phyloP scores from a whole-genome alignment of 2,888 invertebrate genomes.

The Melieria crassipennis region DNA sequence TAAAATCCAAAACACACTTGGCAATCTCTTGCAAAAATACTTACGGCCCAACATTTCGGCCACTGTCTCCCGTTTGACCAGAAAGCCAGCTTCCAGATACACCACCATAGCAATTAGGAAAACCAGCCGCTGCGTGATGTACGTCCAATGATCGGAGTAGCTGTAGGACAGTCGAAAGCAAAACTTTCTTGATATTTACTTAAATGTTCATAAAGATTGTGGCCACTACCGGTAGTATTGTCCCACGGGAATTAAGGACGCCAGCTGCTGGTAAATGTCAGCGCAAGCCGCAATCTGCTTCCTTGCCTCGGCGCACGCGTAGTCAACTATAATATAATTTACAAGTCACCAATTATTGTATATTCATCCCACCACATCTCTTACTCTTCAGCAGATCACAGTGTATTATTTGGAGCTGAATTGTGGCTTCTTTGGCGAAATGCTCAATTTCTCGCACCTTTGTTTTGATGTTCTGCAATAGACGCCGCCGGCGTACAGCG shows the following conservation, averaged over 20 bases:
- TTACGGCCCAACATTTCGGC: constrained; percentile 83
- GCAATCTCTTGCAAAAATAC: constrained; percentile 46
- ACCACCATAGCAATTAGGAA: constrained; percentile 81
- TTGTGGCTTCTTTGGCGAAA: constrained; percentile 79
- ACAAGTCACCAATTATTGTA: neutral
- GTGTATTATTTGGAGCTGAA: constrained; percentile 84
- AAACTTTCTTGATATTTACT: neutral
- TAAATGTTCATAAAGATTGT: neutral
- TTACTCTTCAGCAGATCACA: constrained; percentile 76
- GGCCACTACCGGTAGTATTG: constrained; percentile 79
- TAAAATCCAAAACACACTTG: no score
- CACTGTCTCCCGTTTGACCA: constrained; percentile 78
- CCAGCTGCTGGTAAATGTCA: constrained; percentile 73
- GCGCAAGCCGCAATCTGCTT: constrained; percentile 74
- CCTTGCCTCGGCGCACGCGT: constrained; percentile 74
- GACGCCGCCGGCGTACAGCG: neutral
- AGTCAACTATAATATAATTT: constrained; percentile 66
- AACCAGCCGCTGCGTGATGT: constrained; percentile 81
- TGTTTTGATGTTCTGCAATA: constrained; percentile 55
- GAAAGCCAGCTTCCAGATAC: constrained; percentile 81
- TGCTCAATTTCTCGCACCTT: constrained; percentile 77
- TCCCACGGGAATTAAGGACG: constrained; percentile 74
- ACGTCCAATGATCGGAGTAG: constrained; percentile 90
- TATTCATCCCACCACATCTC: constrained; percentile 15
- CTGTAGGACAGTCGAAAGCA: constrained; percentile 54